Evolutionary conservation across 2,888 invertebrate genomes (phyloP), one percentile per base, ranked within the genome.

Genomic region (Beris morrisii): DNA sequence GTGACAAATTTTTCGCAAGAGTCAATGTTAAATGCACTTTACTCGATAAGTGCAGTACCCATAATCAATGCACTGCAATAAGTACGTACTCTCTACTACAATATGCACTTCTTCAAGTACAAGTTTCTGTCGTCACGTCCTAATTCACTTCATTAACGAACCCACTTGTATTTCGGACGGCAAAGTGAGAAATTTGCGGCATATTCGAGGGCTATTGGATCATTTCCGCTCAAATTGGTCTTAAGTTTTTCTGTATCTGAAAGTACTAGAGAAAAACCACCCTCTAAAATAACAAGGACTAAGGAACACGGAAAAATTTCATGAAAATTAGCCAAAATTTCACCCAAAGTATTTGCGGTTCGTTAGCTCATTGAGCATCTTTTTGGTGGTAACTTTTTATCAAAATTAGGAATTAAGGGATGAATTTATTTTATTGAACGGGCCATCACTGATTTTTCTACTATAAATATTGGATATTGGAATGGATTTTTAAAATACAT

Each of bases 181-280:
- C 50, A 22, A 38, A 50, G 61, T 61, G 61, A 6, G 61, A 61
- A 61, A 61, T 61, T 61, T 61, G 61, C 50, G 61, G 61, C 50
- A 61, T 50, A 50, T 61, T 38, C 38, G 61, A 61, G 61, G 31
- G 61, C 38, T 61, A 61, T 52, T 61, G 50, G 50, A 61, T 61
- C 52, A 61, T 61, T 61, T 61, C 61, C 61, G 61, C 61, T 52
- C 61, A 50, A 61, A 50, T 61, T 61, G 43, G 50, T 38, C 43
- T 52, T 50, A 52, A 52, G 50, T 50, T 38, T 5, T 38, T 61
- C 61, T 59, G 50, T 50, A 9, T 13, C 32, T 50, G 38, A 32
- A 32, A 52, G 46, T 50, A 38, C 32, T n/a, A 12, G 46, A n/a
- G 28, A 46, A 43, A 50, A 52, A 52, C 22, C 50, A 50, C 38